Percentiles rank a stretch among this genome's conserved stretches.
Conservation (phyloP, 2,113 vertebrate species). For the Cochlearius cochlearius region DNA sequence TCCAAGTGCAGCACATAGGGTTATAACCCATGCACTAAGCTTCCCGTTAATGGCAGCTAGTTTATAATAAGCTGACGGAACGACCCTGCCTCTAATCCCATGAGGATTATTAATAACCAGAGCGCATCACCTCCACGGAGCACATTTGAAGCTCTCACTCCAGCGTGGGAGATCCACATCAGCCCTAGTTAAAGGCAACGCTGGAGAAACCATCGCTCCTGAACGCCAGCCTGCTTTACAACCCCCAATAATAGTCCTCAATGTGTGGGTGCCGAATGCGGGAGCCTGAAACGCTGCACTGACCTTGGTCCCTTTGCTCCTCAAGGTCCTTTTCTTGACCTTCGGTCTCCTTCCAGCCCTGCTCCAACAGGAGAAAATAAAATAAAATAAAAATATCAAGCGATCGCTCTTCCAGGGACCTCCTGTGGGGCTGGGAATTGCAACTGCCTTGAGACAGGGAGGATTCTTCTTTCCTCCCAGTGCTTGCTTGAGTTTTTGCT, state of each 20-base stretch:
- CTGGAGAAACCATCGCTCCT: neutral
- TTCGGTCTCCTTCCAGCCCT: neutral
- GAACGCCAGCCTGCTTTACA: neutral
- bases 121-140: neutral
- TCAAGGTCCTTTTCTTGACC: neutral
- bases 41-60: neutral
- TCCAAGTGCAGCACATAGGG: neutral
- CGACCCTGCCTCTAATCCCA: neutral
- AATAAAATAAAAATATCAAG: neutral
- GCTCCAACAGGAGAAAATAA: neutral
- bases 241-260: neutral
- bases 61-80: neutral
- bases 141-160: neutral
- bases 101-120: neutral
- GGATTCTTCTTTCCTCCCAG: neutral
- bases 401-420: neutral
- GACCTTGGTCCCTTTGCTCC: neutral
- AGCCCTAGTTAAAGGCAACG: accelerated
- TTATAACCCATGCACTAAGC: neutral
- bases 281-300: neutral
- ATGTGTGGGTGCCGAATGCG: accelerated
- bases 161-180: neutral
- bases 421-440: neutral
- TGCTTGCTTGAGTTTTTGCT: too few relatives aligned
- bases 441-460: neutral